Evolutionary conservation across 1,140 invertebrate species (phyloP).

Genomic region (Oryctes rhinoceros): DNA sequence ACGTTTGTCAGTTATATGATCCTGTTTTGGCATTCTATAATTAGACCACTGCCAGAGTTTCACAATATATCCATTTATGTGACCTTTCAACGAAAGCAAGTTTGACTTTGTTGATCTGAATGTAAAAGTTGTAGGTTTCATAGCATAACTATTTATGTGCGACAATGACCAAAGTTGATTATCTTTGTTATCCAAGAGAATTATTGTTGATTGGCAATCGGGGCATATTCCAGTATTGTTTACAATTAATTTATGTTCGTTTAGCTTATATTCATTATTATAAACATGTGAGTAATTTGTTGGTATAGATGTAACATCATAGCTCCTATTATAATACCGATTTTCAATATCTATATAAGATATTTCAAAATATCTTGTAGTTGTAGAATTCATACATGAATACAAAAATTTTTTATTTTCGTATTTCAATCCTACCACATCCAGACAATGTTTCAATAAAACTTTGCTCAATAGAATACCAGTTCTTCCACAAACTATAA

Average conservation of each 20-base stretch:
- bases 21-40: not conserved
- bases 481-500: conserved; percentile 71
- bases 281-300: not conserved
- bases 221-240: conserved; percentile 50
- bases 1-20: not conserved
- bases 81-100: conserved; percentile 62
- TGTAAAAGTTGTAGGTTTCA: conserved; percentile 54
- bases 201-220: conserved; percentile 48
- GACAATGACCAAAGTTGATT: conserved; percentile 45
- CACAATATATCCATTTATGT: conserved; percentile 75
- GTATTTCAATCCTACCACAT: conserved; percentile 43
- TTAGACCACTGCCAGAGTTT: conserved; percentile 82
- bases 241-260: conserved; percentile 32
- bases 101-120: conserved; percentile 52
- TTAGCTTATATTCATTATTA: conserved; percentile 31
- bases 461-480: conserved; percentile 66
- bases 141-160: conserved; percentile 51
- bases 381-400: conserved; percentile 44
- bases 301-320: conserved; percentile 29
- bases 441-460: conserved; percentile 41
- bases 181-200: conserved; percentile 46
- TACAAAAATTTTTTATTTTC: conserved; percentile 44
- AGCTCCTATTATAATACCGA: conserved; percentile 37
- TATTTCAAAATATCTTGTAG: conserved; percentile 39
- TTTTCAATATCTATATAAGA: conserved; percentile 20